Evolutionary conservation across 2,888 invertebrate genomes (phyloP).

Genomic region (Rhodophaea formosa): DNA sequence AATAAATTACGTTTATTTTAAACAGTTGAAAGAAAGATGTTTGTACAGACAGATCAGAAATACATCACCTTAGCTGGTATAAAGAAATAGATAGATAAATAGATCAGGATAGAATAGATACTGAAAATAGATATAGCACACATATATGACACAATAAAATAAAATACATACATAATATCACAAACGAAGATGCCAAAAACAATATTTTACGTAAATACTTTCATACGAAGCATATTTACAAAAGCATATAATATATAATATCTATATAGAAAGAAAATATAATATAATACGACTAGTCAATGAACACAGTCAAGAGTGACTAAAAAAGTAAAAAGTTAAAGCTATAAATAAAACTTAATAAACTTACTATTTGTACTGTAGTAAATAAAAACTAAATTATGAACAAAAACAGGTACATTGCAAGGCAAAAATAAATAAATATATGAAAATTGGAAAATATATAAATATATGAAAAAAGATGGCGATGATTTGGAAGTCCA

Average conservation of each 20-base stretch:
- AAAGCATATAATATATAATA: conserved; percentile 47
- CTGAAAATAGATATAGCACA: conserved; percentile 29
- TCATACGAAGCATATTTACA: conserved; percentile 73
- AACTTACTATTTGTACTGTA: conserved; percentile 59
- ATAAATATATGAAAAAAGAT: conserved; percentile 28
- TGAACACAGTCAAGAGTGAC: conserved; percentile 49
- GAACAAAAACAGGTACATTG: conserved; percentile 61
- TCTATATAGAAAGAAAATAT: conserved; percentile 25
- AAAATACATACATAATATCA: conserved; percentile 34
- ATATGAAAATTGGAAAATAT: conserved; percentile 24
- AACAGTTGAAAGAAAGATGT: conserved; percentile 35
- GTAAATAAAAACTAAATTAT: conserved; percentile 45
- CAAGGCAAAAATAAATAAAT: conserved; percentile 35
- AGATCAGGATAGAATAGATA: conserved; percentile 26
- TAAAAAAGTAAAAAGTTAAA: conserved; percentile 51
- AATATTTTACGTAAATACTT: conserved; percentile 67
- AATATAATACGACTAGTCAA: conserved; percentile 47
- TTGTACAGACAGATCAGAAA: conserved; percentile 38
- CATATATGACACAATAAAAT: conserved; percentile 28
- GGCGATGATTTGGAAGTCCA: conserved; percentile 48
- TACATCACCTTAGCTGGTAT: conserved; percentile 41
- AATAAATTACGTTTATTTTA: conserved; percentile 42
- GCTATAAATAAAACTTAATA: conserved; percentile 45
- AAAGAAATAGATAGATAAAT: conserved; percentile 25
- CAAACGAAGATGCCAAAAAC: conserved; percentile 62